These are phyloP conservation scores for Himalopsyche anomala DNA, from an alignment of 2,888 invertebrate species.

Conservation along the genomic window DNA sequence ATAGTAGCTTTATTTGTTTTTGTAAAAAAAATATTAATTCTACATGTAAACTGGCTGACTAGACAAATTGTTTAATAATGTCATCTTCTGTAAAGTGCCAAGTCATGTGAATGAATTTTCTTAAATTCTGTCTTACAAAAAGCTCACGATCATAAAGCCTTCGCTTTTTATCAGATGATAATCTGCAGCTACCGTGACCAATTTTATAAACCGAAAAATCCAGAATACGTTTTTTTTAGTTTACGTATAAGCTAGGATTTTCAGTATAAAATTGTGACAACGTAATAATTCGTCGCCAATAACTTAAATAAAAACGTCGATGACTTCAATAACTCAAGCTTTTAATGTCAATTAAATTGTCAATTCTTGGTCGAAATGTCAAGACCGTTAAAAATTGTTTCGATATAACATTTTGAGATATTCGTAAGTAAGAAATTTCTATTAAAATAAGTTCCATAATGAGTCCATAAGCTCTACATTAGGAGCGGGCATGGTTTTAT, in stretches of 20 bases:
- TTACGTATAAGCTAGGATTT: background rate
- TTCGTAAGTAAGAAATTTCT: no score
- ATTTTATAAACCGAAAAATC: constrained; percentile 27
- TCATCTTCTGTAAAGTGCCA: background rate
- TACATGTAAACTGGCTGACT: background rate
- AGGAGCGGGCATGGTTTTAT: no score
- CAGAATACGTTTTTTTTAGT: background rate
- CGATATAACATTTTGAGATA: no score
- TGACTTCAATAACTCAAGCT: no score
- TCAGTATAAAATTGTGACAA: background rate
- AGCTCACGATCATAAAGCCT: constrained; percentile 1
- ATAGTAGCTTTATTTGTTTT: no score
- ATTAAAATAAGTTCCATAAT: no score
- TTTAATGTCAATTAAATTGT: no score
- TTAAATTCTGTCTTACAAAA: background rate
- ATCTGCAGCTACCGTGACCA: constrained; percentile 7
- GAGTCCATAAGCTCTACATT: no score
- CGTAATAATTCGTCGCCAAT: background rate
- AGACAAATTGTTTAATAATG: background rate
- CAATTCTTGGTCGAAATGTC: no score
- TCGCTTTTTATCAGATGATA: background rate
- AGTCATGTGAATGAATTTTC: background rate
- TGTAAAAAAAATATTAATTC: no score
- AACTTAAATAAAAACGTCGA: background rate
- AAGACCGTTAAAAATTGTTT: no score